These are phyloP conservation scores for Neoitamus cyanurus DNA, from an alignment of 2,888 invertebrate genomes.

Conservation along the genomic window DNA sequence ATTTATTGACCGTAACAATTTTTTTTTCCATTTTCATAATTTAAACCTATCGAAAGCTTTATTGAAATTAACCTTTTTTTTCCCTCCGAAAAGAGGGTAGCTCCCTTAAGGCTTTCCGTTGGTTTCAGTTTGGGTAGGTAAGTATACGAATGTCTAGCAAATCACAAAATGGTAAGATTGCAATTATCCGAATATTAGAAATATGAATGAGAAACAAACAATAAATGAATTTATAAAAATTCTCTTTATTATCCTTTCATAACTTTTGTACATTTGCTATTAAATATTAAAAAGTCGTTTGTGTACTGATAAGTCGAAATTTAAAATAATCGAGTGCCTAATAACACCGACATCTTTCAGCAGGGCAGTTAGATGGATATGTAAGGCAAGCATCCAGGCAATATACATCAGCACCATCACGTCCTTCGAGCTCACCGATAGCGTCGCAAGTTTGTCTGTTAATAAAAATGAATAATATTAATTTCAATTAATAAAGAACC, in stretches of 20 bases:
- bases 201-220: neutral
- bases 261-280: slow-evolving; percentile 24
- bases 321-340: slow-evolving; percentile 58
- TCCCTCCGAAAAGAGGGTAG: too few species aligned
- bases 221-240: neutral
- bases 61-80: too few species aligned
- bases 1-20: too few species aligned
- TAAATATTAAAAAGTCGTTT: slow-evolving; percentile 1
- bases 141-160: too few species aligned
- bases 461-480: slow-evolving; percentile 45
- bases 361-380: slow-evolving; percentile 78
- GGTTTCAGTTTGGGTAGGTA: too few species aligned
- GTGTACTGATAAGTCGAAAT: neutral
- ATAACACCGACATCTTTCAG: slow-evolving; percentile 78
- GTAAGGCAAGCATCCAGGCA: slow-evolving; percentile 89
- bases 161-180: too few species aligned
- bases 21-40: too few species aligned
- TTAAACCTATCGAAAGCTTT: too few species aligned
- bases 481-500: neutral
- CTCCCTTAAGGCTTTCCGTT: too few species aligned
- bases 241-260: neutral
- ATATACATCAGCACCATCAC: slow-evolving; percentile 82
- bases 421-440: slow-evolving; percentile 78
- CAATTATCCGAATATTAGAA: too few species aligned
- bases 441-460: slow-evolving; percentile 84